Evolutionary conservation across 2,888 invertebrate genomes (phyloP).

Genomic region (Idaea biselata): DNA sequence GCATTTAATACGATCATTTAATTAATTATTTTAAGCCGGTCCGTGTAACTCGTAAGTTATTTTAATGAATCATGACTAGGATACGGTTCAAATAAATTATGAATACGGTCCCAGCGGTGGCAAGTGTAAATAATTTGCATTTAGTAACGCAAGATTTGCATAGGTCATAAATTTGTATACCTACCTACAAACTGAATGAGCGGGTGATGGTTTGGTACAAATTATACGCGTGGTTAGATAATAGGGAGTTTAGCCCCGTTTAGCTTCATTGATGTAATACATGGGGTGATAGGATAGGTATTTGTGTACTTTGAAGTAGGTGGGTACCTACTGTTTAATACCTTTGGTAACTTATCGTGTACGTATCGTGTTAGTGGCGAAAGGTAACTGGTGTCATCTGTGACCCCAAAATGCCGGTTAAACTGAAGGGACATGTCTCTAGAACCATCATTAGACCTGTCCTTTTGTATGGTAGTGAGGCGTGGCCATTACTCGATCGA

Average conservation of each 20-base stretch:
- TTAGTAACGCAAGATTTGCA: constrained; percentile 3
- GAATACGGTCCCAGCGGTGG: constrained; percentile 12
- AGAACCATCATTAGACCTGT: no score
- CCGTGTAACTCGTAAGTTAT: constrained; percentile 13
- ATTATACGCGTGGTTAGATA: not conserved
- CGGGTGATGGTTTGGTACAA: not conserved
- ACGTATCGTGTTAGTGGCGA: no score
- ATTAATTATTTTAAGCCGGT: not conserved
- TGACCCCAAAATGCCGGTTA: no score
- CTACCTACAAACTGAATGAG: not conserved
- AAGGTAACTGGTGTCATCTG: no score
- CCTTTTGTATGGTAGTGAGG: no score
- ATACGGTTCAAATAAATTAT: constrained; percentile 23
- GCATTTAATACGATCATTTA: no score
- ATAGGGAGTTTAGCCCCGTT: not conserved
- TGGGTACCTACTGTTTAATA: not conserved
- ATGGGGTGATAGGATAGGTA: not conserved
- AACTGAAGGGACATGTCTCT: no score
- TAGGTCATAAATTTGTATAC: not conserved
- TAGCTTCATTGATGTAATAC: not conserved
- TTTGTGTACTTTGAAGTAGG: no score
- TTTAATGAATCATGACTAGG: constrained; percentile 15
- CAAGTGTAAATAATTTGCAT: constrained; percentile 19
- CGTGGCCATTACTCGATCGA: no score
- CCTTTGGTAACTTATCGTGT: not conserved